Conservation (phyloP, 2,797 vertebrate genomes). For the Zalophus californianus region DNA sequence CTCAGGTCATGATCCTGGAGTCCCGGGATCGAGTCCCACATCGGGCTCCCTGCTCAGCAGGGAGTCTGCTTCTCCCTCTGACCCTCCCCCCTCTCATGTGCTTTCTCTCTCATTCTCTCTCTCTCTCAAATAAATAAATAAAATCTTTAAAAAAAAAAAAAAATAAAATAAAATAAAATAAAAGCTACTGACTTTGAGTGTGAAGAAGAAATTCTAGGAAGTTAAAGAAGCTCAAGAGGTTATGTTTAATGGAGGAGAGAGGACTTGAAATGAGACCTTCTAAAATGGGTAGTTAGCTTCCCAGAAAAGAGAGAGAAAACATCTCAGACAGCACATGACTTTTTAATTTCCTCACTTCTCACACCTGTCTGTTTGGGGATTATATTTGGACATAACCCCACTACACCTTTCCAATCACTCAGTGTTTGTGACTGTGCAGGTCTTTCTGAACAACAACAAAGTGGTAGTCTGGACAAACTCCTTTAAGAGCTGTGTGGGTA, state of each 20-base stretch:
- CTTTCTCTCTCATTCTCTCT: too few species aligned
- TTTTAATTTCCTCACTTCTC: neutral
- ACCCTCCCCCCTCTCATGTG: too few species aligned
- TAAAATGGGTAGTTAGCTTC: neutral
- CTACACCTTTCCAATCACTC: neutral
- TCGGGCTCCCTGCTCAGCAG: too few species aligned
- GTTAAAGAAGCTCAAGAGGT: neutral
- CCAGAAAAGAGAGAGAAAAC: neutral
- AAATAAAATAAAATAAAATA: too few species aligned
- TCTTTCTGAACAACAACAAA: neutral
- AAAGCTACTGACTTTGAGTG: neutral
- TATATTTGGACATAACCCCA: neutral
- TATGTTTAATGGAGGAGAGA: neutral
- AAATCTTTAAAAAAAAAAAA: too few species aligned
- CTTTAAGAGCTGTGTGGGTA: neutral
- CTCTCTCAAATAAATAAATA: too few species aligned
- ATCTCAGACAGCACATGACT: neutral
- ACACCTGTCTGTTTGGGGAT: neutral
- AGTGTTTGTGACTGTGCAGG: neutral
- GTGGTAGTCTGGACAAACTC: neutral
- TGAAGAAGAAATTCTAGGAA: neutral
- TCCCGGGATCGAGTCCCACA: too few species aligned
- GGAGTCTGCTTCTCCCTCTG: too few species aligned
- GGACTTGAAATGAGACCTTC: neutral
- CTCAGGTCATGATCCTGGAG: too few species aligned